Conservation (phyloP, 92 coral and sea anemone species). For the Pocillopora grandis region DNA sequence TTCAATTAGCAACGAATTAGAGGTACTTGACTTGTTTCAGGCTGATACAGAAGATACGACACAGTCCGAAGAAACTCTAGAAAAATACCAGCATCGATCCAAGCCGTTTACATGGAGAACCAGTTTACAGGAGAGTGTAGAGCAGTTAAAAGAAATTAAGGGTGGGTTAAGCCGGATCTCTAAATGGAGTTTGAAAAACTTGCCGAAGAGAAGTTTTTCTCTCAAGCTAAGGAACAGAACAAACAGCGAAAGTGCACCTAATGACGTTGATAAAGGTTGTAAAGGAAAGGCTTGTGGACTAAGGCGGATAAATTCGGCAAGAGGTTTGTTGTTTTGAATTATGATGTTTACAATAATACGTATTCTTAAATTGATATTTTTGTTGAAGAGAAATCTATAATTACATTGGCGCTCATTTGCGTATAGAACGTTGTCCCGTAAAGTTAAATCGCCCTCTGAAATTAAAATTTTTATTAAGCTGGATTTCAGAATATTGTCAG, state of each 20-base stretch:
- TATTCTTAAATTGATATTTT: no score
- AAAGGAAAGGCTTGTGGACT: slow-evolving; percentile 21
- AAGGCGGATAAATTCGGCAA: slow-evolving; percentile 29
- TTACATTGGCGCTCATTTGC: no score
- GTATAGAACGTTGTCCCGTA: no score
- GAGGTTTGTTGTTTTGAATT: background rate
- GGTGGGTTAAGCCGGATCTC: slow-evolving; percentile 24
- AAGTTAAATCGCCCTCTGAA: no score
- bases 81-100: background rate
- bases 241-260: slow-evolving; percentile 2
- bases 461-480: no score
- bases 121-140: slow-evolving; percentile 20
- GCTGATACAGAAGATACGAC: slow-evolving; percentile 8
- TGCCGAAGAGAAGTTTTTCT: slow-evolving; percentile 35
- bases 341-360: no score
- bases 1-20: slow-evolving; percentile 13
- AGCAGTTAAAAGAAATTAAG: slow-evolving; percentile 22
- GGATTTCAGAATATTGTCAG: no score
- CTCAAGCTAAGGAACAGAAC: slow-evolving; percentile 15
- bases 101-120: slow-evolving; percentile 8
- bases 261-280: background rate
- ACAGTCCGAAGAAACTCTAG: slow-evolving; percentile 16
- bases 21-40: slow-evolving; percentile 3
- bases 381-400: no score
- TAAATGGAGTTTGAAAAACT: background rate